A percentile compares a stretch with the other conserved stretches of the same genome.
Conservation (phyloP, 1,140 invertebrate species). For the Bombus difficillimus region DNA sequence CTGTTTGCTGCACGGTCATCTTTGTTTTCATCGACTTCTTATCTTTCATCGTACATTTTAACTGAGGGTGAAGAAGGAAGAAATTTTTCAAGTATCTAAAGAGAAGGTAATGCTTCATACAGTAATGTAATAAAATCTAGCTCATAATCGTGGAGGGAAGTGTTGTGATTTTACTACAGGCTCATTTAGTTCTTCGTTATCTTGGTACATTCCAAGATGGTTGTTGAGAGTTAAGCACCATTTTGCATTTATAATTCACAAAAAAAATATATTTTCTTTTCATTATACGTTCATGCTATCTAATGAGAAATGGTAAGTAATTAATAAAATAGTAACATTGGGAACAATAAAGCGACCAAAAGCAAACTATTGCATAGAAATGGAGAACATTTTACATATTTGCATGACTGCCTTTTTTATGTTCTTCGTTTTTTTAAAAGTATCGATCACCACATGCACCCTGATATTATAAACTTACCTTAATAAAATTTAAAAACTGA, state of each 20-base stretch:
- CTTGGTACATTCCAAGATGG: constrained; percentile 27
- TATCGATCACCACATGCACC: not conserved
- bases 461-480: constrained; percentile 40
- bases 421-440: constrained; percentile 29
- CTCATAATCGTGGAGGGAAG: constrained; percentile 71
- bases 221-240: constrained; percentile 38
- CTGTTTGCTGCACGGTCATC: constrained; percentile 70
- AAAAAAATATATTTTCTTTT: constrained; percentile 38
- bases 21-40: constrained; percentile 73
- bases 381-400: constrained; percentile 46
- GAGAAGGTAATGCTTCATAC: constrained; percentile 75
- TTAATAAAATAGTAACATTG: constrained; percentile 37
- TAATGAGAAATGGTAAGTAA: constrained; percentile 67
- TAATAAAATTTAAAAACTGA: constrained; percentile 3
- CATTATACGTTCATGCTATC: constrained; percentile 29
- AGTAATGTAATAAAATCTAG: constrained; percentile 77
- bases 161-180: constrained; percentile 70
- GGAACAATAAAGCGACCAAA: constrained; percentile 63
- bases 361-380: constrained; percentile 33
- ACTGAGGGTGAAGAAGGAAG: constrained; percentile 70
- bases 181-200: constrained; percentile 57
- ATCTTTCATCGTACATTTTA: constrained; percentile 75
- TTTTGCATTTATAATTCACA: constrained; percentile 38
- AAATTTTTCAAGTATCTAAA: constrained; percentile 72
- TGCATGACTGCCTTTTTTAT: constrained; percentile 20